Evolutionary conservation across 2,113 vertebrate species (phyloP), one percentile per base, ranked within the genome.

Genomic region (Xenotilapia longispinis): DNA sequence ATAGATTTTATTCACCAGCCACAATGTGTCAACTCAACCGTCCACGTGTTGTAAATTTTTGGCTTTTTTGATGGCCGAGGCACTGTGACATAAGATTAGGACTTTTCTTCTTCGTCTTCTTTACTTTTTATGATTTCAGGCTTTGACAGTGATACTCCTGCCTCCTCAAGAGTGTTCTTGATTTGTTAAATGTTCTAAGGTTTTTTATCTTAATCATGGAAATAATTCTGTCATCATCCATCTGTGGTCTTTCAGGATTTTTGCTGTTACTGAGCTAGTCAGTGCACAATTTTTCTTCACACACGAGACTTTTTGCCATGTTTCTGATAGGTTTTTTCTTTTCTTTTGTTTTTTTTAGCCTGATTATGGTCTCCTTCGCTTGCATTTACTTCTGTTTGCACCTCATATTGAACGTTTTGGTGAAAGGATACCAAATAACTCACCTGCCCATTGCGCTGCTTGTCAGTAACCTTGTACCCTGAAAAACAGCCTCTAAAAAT

Each of bases 1-100:
- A 12, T 65, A 38, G 3, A 65, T 38, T 65, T 38, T 36, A 38
- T 65, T 65, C 31, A 38, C 60, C 0, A 38, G 60, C 3, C 19
- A 0, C 33, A 65, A 65, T n/a, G 19, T 65, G 10, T 65, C 10
- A 65, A n/a, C 33, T 38, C 60, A 65, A 0, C 0, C 19, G 2
- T 4, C 33, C 33, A 65, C 4, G 19, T 38, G 33, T 38, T 65
- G 60, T 21, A 21, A 38, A 38, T 21, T 0, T 68, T 1, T 38
- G 2, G 33, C 1, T 38, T 65, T 63, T 65, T 38, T 65, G 17
- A 38, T 65, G 33, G 4, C 17, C 0, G 10, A 7, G 17, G 33
- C 19, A 5, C 33, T 68, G 11, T 8, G 1, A 38, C 17, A 68
- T 68, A 68, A 38, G 0, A 40, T 0, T 68, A 68, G 33, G 11